Conservation (phyloP, 2,113 vertebrate species). For the Pogonocichla stellata region DNA sequence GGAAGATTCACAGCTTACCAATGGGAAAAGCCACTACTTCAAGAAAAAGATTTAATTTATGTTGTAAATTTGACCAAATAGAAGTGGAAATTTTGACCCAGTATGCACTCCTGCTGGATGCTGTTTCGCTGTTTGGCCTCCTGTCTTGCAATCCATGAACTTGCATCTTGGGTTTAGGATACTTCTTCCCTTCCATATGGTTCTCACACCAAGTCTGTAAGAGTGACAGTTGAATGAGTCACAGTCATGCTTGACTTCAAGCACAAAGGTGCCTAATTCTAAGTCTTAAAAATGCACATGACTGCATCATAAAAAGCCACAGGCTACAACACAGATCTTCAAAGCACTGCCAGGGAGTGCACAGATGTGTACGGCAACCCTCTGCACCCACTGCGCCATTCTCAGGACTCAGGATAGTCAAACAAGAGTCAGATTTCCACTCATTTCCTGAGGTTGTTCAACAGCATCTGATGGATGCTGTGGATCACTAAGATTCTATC, state of each 20-base stretch:
- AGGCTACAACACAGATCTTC: slow-evolving; percentile 35
- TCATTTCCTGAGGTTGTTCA: slow-evolving; percentile 42
- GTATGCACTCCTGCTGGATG: background rate
- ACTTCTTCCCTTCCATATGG: slow-evolving; percentile 20
- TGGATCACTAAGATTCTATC: slow-evolving; percentile 65
- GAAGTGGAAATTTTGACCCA: background rate
- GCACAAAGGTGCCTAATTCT: slow-evolving; percentile 49
- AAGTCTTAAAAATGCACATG: slow-evolving; percentile 20
- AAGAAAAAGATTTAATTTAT: background rate
- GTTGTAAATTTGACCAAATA: background rate
- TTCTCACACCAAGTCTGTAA: slow-evolving; percentile 17
- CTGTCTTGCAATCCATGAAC: background rate
- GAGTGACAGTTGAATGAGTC: slow-evolving; percentile 47
- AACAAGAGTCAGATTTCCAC: slow-evolving; percentile 49
- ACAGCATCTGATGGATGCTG: slow-evolving; percentile 22
- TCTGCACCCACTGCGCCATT: background rate
- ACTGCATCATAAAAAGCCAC: slow-evolving; percentile 31
- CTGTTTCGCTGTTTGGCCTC: background rate
- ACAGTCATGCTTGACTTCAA: slow-evolving; percentile 42
- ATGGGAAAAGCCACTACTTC: background rate
- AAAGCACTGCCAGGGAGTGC: slow-evolving; percentile 16
- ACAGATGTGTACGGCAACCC: background rate
- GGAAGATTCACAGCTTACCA: background rate
- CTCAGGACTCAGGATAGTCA: background rate
- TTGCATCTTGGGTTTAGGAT: background rate